phyloP scores from a whole-genome alignment of 2,888 invertebrate species.

The Cheilosia vulpina region DNA sequence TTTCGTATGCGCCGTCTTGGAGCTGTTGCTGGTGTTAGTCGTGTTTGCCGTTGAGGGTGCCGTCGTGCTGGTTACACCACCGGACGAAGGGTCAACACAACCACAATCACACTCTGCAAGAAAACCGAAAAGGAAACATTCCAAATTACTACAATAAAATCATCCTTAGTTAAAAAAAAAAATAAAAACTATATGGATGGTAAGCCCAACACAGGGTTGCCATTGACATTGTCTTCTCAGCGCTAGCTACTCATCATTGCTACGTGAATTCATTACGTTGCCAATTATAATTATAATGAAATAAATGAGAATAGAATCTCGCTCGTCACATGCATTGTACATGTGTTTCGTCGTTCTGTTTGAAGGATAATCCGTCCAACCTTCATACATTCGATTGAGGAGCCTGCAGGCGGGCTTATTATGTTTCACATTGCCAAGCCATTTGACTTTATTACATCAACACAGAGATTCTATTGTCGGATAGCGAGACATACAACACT shows the following conservation, averaged over 20 bases:
- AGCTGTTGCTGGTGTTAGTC: constrained; percentile 79
- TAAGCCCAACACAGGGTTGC: not conserved
- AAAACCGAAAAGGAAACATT: not conserved
- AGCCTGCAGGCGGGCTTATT: constrained; percentile 21
- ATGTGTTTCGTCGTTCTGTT: constrained; percentile 33
- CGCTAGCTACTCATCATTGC: not conserved
- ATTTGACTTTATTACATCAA: constrained; percentile 46
- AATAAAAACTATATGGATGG: constrained; percentile 30
- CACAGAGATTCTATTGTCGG: not conserved
- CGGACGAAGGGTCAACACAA: constrained; percentile 81
- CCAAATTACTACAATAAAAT: constrained; percentile 29
- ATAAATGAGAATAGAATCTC: constrained; percentile 7
- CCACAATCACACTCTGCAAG: constrained; percentile 83
- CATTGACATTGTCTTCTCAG: not conserved
- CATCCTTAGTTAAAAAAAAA: constrained; percentile 1
- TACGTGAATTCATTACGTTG: constrained; percentile 33
- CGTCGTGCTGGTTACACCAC: constrained; percentile 74
- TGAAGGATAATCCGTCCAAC: constrained; percentile 53
- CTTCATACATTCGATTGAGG: not conserved
- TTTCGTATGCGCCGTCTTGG: constrained; percentile 84
- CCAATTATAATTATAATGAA: constrained; percentile 51
- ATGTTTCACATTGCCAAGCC: constrained; percentile 51
- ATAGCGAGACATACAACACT: not conserved
- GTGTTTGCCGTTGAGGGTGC: constrained; percentile 78
- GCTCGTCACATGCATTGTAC: constrained; percentile 29